Evolutionary conservation across 2,113 vertebrate species (phyloP).

Genomic region (Hymenochirus boettgeri): DNA sequence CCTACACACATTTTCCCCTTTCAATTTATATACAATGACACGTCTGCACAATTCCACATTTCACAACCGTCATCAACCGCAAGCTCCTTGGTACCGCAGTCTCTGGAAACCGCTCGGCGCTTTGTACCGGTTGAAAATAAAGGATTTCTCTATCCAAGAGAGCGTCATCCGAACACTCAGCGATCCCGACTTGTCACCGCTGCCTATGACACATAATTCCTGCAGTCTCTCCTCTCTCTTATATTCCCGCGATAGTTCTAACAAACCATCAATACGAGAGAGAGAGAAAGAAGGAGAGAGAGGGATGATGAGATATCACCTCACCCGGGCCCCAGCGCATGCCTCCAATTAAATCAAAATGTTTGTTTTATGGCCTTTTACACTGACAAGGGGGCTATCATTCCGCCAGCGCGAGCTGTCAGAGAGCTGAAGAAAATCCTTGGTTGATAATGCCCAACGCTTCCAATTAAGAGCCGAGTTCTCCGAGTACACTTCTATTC

Average conservation of each 20-base stretch:
- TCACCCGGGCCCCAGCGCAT: slow-evolving; percentile 77
- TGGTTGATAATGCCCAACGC: slow-evolving; percentile 99
- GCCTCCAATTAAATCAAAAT: slow-evolving; percentile 99
- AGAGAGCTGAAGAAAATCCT: slow-evolving; percentile 92
- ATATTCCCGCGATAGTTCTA: slow-evolving; percentile 58
- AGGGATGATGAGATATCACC: slow-evolving; percentile 67
- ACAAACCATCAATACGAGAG: slow-evolving; percentile 51
- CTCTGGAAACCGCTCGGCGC: too few relatives aligned
- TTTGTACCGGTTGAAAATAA: too few relatives aligned
- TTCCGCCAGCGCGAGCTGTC: slow-evolving; percentile 97
- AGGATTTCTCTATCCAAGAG: too few relatives aligned
- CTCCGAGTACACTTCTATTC: slow-evolving; percentile 89
- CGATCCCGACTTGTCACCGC: slow-evolving; percentile 49
- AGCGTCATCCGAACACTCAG: background rate
- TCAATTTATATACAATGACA: too few relatives aligned
- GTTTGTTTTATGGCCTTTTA: slow-evolving; percentile 99
- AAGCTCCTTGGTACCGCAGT: too few relatives aligned
- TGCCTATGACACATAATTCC: slow-evolving; percentile 60
- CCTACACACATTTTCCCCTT: too few relatives aligned
- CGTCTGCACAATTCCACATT: too few relatives aligned
- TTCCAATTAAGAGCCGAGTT: slow-evolving; percentile 96
- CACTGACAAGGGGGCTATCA: slow-evolving; percentile 99
- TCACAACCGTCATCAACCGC: too few relatives aligned
- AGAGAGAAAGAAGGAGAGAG: slow-evolving; percentile 51
- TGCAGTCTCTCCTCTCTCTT: background rate